These are phyloP conservation scores for Drosophila prolongata DNA, from an alignment of 2,888 invertebrate species.

Conservation along the genomic window DNA sequence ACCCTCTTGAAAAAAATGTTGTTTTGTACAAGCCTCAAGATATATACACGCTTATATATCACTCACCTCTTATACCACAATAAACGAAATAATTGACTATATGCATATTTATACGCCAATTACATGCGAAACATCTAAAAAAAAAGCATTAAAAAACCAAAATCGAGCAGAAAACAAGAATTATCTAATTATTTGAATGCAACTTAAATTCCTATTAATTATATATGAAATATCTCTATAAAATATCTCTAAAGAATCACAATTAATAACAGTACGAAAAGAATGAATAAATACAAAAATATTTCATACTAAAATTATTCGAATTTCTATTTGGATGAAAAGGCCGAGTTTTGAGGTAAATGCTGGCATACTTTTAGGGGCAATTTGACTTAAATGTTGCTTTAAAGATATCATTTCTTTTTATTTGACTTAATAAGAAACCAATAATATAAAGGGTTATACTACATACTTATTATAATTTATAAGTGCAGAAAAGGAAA, in stretches of 20 bases:
- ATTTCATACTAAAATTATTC: conserved; percentile 65
- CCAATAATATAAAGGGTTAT: too few relatives aligned
- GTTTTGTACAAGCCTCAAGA: conserved; percentile 29
- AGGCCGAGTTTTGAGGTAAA: neutral
- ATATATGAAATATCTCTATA: conserved; percentile 74
- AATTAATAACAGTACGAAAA: conserved; percentile 70
- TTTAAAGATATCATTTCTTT: neutral
- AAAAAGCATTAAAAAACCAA: conserved; percentile 16
- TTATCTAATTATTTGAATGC: conserved; percentile 74
- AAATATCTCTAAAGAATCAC: conserved; percentile 70
- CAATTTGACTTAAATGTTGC: too few relatives aligned
- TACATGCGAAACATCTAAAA: conserved; percentile 62
- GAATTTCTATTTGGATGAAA: conserved; percentile 5
- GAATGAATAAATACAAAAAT: conserved; percentile 59
- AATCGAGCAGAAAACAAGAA: conserved; percentile 47
- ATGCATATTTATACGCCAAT: conserved; percentile 54
- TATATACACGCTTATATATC: conserved; percentile 52
- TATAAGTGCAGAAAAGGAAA: too few relatives aligned
- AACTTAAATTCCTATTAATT: conserved; percentile 80
- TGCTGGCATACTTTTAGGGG: conserved; percentile 41
- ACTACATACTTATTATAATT: too few relatives aligned
- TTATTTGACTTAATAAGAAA: neutral
- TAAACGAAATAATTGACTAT: conserved; percentile 62
- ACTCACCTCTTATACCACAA: conserved; percentile 71
- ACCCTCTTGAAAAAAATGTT: conserved; percentile 33